Evolutionary conservation across 1,140 invertebrate genomes (phyloP), one percentile per base, ranked within the genome.

Genomic region (Schmidtea mediterranea): DNA sequence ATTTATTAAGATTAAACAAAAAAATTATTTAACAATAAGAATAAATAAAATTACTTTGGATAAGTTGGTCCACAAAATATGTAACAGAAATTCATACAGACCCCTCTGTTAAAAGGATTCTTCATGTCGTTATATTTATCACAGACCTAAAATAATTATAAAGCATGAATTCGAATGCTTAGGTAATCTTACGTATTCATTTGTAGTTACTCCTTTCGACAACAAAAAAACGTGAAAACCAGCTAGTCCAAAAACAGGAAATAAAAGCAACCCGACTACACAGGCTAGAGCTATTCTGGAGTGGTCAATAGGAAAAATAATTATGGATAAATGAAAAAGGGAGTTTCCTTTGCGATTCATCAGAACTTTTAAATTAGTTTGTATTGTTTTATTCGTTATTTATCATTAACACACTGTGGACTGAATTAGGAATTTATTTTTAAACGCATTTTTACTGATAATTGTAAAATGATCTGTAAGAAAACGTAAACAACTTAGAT

Each of bases 191-290:
- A 74, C 72, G 73, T 98, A 90, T 70, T 98, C 92, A 70, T 98
- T 98, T 50, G 92, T 98, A n/a, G 92, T 98, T 50, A 89, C 74
- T n/a, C 90, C 92, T 57, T 84, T 72, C 13, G 82, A 80, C 38
- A 98, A 84, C 51, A 98, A 72, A 54, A 95, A 77, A 69, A 94
- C 78, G 66, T 98, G 90, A 69, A 98, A 98, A 46, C 81, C 81
- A 50, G 87, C 92, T 54, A 98, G 70, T 55, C 89, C 90, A 67
- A 87, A 78, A 54, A 98, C 89, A 52, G 92, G 92, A 62, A 98
- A 82, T 55, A 87, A 76, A 51, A 97, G 67, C 49, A 97, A 62
- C 18, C 40, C 40, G 12, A 23, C 40, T 19, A 41, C 40, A 23
- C 40, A 41, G 10, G 22, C 40, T 6, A 41, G 18, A 19, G 22